phyloP scores from a whole-genome alignment of 2,797 vertebrate species.

The Myotis planiceps region DNA sequence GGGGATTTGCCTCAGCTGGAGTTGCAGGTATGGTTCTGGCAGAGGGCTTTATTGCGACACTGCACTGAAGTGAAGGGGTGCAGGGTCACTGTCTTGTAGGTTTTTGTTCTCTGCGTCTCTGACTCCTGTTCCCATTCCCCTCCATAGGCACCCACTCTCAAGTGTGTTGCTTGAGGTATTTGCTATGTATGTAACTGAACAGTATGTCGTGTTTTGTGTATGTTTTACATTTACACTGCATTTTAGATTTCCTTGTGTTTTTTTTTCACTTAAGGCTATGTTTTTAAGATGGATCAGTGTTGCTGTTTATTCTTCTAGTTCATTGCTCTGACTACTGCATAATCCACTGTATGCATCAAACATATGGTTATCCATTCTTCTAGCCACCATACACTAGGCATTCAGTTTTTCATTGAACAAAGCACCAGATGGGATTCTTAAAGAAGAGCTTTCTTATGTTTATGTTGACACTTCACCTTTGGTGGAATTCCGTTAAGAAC shows the following conservation, averaged over 20 bases:
- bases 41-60: neutral
- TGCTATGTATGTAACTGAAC: neutral
- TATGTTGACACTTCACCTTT: neutral
- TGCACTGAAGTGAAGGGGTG: rapidly evolving
- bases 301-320: neutral
- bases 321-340: neutral
- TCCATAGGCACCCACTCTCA: neutral
- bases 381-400: neutral
- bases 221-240: neutral
- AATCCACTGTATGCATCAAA: rapidly evolving
- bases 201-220: neutral
- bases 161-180: neutral
- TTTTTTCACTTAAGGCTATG: neutral
- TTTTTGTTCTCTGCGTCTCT: neutral
- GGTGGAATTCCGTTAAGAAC: neutral
- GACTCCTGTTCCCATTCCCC: neutral
- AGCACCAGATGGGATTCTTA: neutral
- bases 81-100: rapidly evolving
- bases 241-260: neutral
- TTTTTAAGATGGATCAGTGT: neutral
- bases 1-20: constrained; percentile 92
- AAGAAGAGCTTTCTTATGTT: neutral
- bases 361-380: too few species aligned
- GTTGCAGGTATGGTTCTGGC: constrained; percentile 90
- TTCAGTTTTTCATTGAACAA: neutral